Percentiles rank a stretch among this genome's conserved stretches.
phyloP scores from a whole-genome alignment of 2,797 vertebrate species.

The Siniperca scherzeri region DNA sequence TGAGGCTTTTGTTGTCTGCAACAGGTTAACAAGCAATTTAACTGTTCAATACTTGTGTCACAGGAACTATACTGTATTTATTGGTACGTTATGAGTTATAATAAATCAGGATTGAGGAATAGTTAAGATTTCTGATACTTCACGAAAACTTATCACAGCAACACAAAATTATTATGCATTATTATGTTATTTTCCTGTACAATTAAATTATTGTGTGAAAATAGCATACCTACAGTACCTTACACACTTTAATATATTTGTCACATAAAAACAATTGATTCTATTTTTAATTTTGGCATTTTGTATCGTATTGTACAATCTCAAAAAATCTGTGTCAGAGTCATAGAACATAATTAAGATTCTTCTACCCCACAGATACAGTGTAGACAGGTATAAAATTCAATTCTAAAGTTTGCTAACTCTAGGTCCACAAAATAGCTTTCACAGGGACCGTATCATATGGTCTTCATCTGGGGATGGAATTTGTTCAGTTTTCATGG shows the following conservation, averaged over 20 bases:
- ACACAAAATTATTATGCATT: neutral
- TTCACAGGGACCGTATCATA: neutral
- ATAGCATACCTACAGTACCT: neutral
- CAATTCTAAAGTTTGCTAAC: too few species aligned
- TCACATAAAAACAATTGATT: neutral
- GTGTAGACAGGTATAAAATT: neutral
- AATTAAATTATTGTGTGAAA: neutral
- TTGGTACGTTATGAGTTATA: neutral
- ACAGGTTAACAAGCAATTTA: constrained; percentile 13
- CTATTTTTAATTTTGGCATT: too few species aligned
- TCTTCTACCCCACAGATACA: too few species aligned
- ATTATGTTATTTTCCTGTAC: neutral
- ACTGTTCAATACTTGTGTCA: neutral
- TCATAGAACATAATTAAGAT: neutral
- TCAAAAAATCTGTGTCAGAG: too few species aligned
- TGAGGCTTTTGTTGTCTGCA: constrained; percentile 19
- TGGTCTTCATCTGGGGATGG: too few species aligned
- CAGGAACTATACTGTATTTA: neutral
- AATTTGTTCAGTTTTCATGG: neutral
- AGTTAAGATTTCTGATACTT: neutral
- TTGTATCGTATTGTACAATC: too few species aligned
- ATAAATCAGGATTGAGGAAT: neutral
- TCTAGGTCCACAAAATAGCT: neutral
- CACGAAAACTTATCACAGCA: neutral
- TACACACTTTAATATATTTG: neutral